Evolutionary conservation across 2,888 invertebrate species (phyloP).

Genomic region (Ophion ellenae): DNA sequence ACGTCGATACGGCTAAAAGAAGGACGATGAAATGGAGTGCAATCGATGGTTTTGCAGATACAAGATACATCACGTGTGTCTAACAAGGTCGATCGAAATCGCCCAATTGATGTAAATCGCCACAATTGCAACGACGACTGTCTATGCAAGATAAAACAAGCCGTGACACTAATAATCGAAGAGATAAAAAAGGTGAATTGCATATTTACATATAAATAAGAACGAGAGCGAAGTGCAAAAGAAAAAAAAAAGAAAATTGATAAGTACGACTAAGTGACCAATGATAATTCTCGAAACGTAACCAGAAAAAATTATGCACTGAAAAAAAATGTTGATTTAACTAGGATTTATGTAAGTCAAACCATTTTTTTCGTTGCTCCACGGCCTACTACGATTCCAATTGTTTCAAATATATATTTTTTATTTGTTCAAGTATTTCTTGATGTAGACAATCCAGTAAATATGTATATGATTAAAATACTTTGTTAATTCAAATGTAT

Average conservation of each 20-base stretch:
- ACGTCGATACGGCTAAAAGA: not conserved
- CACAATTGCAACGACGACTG: conserved; percentile 38
- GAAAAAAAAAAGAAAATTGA: not conserved
- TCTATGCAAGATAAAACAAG: conserved; percentile 61
- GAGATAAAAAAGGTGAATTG: conserved; percentile 60
- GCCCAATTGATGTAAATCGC: conserved; percentile 4
- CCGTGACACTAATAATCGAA: conserved; percentile 49
- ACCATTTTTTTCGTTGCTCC: too few species aligned
- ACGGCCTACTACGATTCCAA: too few species aligned
- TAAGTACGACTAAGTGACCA: too few species aligned
- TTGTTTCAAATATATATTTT: too few species aligned
- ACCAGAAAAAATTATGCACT: too few species aligned
- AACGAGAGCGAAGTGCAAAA: not conserved
- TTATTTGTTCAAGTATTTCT: too few species aligned
- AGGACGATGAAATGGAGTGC: not conserved
- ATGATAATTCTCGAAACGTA: too few species aligned
- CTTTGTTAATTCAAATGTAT: too few species aligned
- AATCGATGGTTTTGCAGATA: conserved; percentile 10
- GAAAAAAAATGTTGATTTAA: too few species aligned
- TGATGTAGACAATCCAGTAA: too few species aligned
- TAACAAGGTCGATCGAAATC: not conserved
- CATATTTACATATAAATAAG: not conserved
- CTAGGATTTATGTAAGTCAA: too few species aligned
- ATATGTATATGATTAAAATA: too few species aligned
- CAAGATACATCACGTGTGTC: not conserved